These are phyloP conservation scores for Schizothorax lantsangensis DNA, from an alignment of 2,797 vertebrate genomes.

Conservation along the genomic window DNA sequence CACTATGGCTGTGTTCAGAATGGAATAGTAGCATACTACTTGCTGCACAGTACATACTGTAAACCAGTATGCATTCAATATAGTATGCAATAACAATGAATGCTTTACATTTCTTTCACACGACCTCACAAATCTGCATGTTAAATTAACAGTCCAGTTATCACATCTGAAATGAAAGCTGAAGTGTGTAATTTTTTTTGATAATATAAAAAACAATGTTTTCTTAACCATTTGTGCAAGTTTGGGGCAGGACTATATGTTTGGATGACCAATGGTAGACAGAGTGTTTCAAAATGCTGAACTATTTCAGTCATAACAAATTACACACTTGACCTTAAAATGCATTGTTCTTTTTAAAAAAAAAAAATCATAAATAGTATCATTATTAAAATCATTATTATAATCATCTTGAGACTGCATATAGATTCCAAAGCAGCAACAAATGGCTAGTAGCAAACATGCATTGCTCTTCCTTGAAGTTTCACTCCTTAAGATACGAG, in stretches of 20 bases:
- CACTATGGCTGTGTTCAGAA: background rate
- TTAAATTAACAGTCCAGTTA: background rate
- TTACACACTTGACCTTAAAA: background rate
- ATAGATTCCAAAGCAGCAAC: constrained; percentile 35
- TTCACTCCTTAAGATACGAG: constrained; percentile 48
- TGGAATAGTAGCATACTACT: background rate
- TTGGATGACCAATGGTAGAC: background rate
- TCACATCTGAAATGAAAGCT: background rate
- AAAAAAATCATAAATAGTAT: background rate
- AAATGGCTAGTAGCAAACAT: constrained; percentile 47
- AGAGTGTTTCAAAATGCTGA: background rate
- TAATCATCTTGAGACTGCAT: constrained; percentile 3
- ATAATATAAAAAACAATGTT: background rate
- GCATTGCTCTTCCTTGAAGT: constrained; percentile 46
- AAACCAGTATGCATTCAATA: background rate
- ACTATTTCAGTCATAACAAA: background rate
- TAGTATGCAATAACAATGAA: background rate
- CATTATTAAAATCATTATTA: background rate
- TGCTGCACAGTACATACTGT: background rate
- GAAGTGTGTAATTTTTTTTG: background rate
- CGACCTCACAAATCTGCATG: background rate
- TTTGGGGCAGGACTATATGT: background rate
- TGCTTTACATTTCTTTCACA: background rate
- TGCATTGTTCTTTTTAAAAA: background rate
- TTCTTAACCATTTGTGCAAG: background rate